These are phyloP conservation scores for Pheosia tremula DNA, from an alignment of 2,888 invertebrate species.

Conservation along the genomic window DNA sequence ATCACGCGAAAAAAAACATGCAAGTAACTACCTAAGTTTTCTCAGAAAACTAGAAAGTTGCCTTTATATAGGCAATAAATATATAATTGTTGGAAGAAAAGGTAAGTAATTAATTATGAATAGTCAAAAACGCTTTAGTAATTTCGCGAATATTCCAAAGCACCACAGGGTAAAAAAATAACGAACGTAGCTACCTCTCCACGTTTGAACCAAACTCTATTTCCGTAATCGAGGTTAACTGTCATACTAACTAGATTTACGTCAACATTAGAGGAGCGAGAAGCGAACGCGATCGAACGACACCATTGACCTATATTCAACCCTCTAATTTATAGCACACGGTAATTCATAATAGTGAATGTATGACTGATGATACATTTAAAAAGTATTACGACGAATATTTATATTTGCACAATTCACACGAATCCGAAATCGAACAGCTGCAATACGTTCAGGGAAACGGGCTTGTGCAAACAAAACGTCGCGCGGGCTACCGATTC, in stretches of 20 bases:
- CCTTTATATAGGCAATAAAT: neutral
- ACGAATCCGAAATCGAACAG: conserved; percentile 53
- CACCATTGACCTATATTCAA: conserved; percentile 1
- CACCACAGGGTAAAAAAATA: no score
- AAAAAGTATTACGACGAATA: conserved; percentile 34
- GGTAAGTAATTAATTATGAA: no score
- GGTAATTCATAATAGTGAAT: conserved; percentile 15
- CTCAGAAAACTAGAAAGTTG: neutral
- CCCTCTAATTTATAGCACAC: neutral
- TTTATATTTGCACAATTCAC: conserved; percentile 50
- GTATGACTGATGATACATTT: conserved; percentile 15
- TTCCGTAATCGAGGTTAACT: neutral
- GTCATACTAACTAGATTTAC: neutral
- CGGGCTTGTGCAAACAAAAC: conserved; percentile 70
- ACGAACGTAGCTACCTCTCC: no score
- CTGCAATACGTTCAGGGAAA: conserved; percentile 69
- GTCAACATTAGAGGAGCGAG: neutral
- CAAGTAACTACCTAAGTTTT: neutral
- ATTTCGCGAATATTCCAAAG: no score
- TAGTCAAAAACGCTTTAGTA: no score
- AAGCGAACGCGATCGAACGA: neutral
- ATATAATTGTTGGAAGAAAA: neutral
- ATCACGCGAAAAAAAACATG: conserved; percentile 7
- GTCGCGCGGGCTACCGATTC: conserved; percentile 63
- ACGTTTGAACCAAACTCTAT: neutral